These are phyloP conservation scores for Trinectes maculatus DNA, from an alignment of 2,113 vertebrate species.

Conservation along the genomic window DNA sequence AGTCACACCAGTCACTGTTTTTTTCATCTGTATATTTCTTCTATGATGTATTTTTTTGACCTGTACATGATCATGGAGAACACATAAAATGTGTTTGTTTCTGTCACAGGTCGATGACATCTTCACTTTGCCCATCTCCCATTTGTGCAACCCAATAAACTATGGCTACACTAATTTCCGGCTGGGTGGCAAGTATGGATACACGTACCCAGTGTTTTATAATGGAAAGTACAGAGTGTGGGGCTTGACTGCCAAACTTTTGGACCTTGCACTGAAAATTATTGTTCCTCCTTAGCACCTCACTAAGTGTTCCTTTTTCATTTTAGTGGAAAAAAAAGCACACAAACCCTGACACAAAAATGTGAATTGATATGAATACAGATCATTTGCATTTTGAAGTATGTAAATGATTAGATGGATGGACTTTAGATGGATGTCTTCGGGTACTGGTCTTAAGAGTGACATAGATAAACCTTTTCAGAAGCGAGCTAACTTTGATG, in stretches of 20 bases:
- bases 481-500: background rate
- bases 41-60: too few relatives aligned
- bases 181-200: constrained; percentile 74
- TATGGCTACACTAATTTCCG: constrained; percentile 92
- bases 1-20: too few relatives aligned
- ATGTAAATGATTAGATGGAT: background rate
- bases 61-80: too few relatives aligned
- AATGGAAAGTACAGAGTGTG: constrained; percentile 88
- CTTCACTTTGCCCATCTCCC: constrained; percentile 86
- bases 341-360: background rate
- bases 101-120: constrained; percentile 88
- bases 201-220: constrained; percentile 90
- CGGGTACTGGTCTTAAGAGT: background rate
- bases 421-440: background rate
- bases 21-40: too few relatives aligned
- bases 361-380: background rate
- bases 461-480: background rate
- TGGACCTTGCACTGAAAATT: constrained; percentile 85
- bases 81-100: too few relatives aligned
- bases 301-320: background rate
- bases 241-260: constrained; percentile 89
- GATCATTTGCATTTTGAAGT: constrained; percentile 1
- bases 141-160: constrained; percentile 84
- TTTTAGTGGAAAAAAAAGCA: background rate
- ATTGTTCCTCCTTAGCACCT: constrained; percentile 57